Percentiles rank a stretch among this genome's conserved stretches.
These are phyloP conservation scores for Ceryle rudis DNA, from an alignment of 2,797 vertebrate genomes.

Conservation along the genomic window DNA sequence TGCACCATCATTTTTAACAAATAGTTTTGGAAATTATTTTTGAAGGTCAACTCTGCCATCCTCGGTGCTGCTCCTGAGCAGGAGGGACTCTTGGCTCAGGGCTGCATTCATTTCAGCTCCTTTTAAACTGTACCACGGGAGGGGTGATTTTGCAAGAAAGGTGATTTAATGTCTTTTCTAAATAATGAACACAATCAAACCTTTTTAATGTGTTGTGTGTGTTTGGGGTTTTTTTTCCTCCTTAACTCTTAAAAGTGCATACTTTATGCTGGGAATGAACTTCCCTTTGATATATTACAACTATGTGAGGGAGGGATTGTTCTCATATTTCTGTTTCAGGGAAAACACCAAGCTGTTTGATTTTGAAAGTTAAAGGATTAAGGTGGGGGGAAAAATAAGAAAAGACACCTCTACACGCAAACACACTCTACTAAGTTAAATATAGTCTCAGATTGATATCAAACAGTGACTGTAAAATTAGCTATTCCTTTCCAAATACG, in stretches of 20 bases:
- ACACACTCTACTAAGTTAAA: not conserved
- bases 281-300: not conserved
- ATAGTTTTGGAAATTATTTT: not conserved
- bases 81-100: not conserved
- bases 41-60: not conserved
- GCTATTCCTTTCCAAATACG: not conserved
- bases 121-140: not conserved
- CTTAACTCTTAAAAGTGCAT: not conserved
- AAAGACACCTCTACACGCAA: not conserved
- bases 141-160: not conserved
- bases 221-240: not conserved
- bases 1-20: not conserved
- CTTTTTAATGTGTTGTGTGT: not conserved
- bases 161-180: not conserved
- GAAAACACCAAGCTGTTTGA: not conserved
- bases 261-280: not conserved
- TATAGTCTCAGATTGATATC: not conserved
- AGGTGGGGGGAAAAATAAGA: not conserved
- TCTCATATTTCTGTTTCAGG: not conserved
- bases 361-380: constrained; percentile 9
- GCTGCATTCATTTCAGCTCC: not conserved
- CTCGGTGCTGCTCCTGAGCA: not conserved
- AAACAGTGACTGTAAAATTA: constrained; percentile 1
- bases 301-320: not conserved
- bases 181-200: not conserved